Conservation (phyloP, 2,888 invertebrate species). For the Drosophila histrio region DNA sequence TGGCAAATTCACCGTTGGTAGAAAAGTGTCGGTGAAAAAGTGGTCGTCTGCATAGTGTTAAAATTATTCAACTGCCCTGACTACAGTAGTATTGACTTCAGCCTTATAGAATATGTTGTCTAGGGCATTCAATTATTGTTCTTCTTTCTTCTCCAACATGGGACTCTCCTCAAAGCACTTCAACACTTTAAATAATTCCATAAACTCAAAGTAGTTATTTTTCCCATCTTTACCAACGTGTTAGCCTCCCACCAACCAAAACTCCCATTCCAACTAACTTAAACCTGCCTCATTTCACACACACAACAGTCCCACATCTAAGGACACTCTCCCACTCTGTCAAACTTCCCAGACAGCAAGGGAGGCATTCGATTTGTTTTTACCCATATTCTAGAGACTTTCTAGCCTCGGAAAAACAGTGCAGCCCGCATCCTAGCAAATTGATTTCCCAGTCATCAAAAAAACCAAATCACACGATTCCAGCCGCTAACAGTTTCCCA, state of each 20-base stretch:
- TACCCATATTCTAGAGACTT: slow-evolving; percentile 29
- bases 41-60: no score
- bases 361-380: slow-evolving; percentile 40
- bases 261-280: not conserved
- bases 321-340: slow-evolving; percentile 7
- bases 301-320: slow-evolving; percentile 29
- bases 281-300: not conserved
- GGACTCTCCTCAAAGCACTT: not conserved
- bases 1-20: no score
- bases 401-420: slow-evolving; percentile 36
- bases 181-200: no score
- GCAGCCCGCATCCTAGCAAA: slow-evolving; percentile 54
- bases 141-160: no score
- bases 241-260: not conserved
- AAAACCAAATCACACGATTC: slow-evolving; percentile 53
- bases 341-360: slow-evolving; percentile 12
- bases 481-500: slow-evolving; percentile 35
- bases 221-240: not conserved
- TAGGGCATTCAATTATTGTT: no score
- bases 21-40: no score
- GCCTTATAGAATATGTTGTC: no score
- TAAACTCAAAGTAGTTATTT: no score
- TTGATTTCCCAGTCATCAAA: slow-evolving; percentile 62
- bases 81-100: no score
- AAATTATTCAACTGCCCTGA: no score